Evolutionary conservation across 2,113 vertebrate genomes (phyloP), one percentile per base, ranked within the genome.

Genomic region (Cyprinodon tularosa): DNA sequence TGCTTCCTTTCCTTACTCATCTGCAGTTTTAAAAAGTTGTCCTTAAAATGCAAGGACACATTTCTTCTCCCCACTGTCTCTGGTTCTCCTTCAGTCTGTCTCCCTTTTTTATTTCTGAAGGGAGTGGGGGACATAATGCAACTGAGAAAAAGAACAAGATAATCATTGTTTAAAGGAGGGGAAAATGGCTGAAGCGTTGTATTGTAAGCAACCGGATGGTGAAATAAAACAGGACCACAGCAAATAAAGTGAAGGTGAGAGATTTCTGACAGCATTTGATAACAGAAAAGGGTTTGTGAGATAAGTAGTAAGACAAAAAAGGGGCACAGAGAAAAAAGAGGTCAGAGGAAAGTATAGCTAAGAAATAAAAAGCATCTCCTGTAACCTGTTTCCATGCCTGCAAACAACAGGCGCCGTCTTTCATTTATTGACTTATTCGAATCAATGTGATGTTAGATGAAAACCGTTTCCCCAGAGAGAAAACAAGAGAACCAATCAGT

Each of bases 1-100:
- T 84, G 70, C 75, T 83, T 82, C 68, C 48, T 65, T 83, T 75
- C 72, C 68, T 90, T 42, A 59, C 61, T 75, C 78, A 63, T 74
- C 85, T 84, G 71, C 63, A 81, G 89, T 90, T 88, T 87, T 82
- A 92, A 90, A 86, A 91, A 94, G 93, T 92, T 83, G 74, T 68
- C 68, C 75, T 87, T 90, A 82, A 84, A 90, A 82, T 68, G 77
- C 82, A 91, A 91, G 74, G 79, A 89, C 84, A 88, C 80, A 86
- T 71, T 78, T 17, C 76, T 78, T 76, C 69, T 72, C 1, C 62
- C 65, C 13, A 22, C 45, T 72, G 59, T 75, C 74, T 75, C 76
- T 84, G 67, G 50, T 84, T 84, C 73, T 15, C 65, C 15, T 72
- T 72, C 72, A 66, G 72, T 69, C 74, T 68, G 68, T 17, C 73